Evolutionary conservation across 1,140 invertebrate genomes (phyloP), one percentile per base, ranked within the genome.

Genomic region (Euwallacea similis): DNA sequence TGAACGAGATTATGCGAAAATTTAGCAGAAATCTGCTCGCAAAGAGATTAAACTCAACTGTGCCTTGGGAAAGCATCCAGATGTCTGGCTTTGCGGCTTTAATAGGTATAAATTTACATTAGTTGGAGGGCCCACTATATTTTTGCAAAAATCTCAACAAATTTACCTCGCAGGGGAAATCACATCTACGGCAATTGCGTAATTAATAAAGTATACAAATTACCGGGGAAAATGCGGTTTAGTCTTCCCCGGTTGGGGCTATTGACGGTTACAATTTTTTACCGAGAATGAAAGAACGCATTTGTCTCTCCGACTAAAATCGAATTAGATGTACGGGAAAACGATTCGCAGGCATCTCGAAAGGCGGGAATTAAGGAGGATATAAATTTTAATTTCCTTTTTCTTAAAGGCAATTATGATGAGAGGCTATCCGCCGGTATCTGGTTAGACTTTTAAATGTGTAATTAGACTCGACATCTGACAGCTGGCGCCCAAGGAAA

Each of bases 331-430:
- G 54, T 58, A 56, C 66, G 42, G 7, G n/a, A 66, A 68, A 66
- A 68, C 66, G 73, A 71, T 71, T 71, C 58, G 58, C 21, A 15
- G 62, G 60, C 16, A 44, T 9, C 41, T 56, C 53, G 46, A 74
- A 69, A 58, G 56, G 67, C 43, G 50, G 47, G 67, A 71, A 72
- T 74, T 72, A 72, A 66, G 61, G 54, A 65, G 68, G 73, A 72
- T 74, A 74, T 74, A 74, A 74, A 74, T 74, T 74, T 74, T 74
- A 74, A 74, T 74, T 74, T 74, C 67, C 70, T 72, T 74, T 69
- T 72, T 70, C 73, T 72, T 21, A 62, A 61, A 68, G 63, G 53
- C 62, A 66, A 74, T 74, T 74, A 74, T 64, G 69, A 74, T 55
- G 69, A 71, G 73, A 64, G 59, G 66, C 69, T 65, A 69, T 69